Evolutionary conservation across 2,113 vertebrate genomes (phyloP), one percentile per base, ranked within the genome.

Genomic region (Shinisaurus crocodilurus): DNA sequence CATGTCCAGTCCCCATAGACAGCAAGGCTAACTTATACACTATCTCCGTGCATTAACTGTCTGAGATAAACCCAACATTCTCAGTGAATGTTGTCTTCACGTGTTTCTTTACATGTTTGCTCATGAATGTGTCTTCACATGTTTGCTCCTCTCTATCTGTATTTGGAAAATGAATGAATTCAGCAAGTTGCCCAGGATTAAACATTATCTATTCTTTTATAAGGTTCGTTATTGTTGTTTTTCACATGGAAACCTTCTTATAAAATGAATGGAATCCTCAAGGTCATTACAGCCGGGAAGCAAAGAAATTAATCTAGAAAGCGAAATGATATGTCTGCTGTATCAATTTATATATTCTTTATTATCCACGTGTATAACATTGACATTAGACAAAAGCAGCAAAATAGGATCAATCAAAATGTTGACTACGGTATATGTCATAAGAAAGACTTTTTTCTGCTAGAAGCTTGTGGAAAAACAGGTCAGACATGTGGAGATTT

Each of bases 21-120:
- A 72, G 70, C 91, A 93, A 90, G 57, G 93, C 82, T 76, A 92
- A 87, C 76, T 94, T 29, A 93, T 91, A 91, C 91, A 90, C 90
- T 85, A 76, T 92, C 20, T 18, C 9, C 80, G 34, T 0, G 0
- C 85, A 87, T 92, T 43, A 90, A 86, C 45, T 90, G 1, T 94
- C 88, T 91, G 87, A 92, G 90, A 90, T 72, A 93, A 76, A 13
- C 86, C 82, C 76, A 7, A 87, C 65, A 90, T 88, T 79, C 93
- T 63, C 40, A 13, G 83, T 87, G 85, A 80, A 69, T 50, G 57
- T 6, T 76, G 10, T 45, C 85, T 72, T 72, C 37, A 76, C 43
- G 32, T 82, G 9, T 77, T 6, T 50, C 86, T 76, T 74, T 25
- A 69, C 48, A n/a, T 77, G 43, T 34, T 86, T n/a, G 65, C 32